Base-by-base conservation (phyloP, 2,797 vertebrate species). In the Gallirallus australis region DNA sequence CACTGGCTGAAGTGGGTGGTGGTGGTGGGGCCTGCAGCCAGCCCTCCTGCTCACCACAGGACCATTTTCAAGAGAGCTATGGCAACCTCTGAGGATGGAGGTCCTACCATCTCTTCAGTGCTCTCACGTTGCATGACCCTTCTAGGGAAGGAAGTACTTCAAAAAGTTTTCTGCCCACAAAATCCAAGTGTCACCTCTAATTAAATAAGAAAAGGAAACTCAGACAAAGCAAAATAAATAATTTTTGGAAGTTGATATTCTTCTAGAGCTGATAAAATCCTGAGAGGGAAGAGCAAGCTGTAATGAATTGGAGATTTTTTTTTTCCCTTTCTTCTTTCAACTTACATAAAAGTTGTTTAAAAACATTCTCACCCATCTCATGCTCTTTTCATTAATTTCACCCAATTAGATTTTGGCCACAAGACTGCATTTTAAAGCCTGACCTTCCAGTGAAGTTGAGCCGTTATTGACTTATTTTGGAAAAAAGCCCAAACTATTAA, bases 331-430 rank as follows among this genome's bases (percentile, higher is more conserved):
- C 61, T 33, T 56, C 66, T 90, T 59, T 89, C 54, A 60, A 45
- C 25, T 66, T 60, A 16, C 27, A 60, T 13, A n/a, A 12, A 92
- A 91, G 66, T 77, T 65, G 71, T n/a, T 70, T 27, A 2, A 53
- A 82, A 89, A 63, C 72, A 42, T 20, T 61, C 85, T 71, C 70
- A 35, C 42, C 0, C 0, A 15, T 88, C 79, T 83, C 76, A 56
- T 35, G 76, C 72, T 91, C 66, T 56, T 96, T 90, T 90, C 69
- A 76, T 83, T 93, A 84, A 93, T 94, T 95, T 91, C 2, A 2
- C 80, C 48, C 31, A 2, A 82, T 90, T 59, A 90, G 42, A 66
- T 81, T 88, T 90, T 90, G 80, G 82, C 95, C 66, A 30, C 35
- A 33, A 70, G 76, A 79, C 28, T 5, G 3, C 79, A 83, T 73